Conservation (phyloP, 2,797 vertebrate species). For the Smutsia gigantea region DNA sequence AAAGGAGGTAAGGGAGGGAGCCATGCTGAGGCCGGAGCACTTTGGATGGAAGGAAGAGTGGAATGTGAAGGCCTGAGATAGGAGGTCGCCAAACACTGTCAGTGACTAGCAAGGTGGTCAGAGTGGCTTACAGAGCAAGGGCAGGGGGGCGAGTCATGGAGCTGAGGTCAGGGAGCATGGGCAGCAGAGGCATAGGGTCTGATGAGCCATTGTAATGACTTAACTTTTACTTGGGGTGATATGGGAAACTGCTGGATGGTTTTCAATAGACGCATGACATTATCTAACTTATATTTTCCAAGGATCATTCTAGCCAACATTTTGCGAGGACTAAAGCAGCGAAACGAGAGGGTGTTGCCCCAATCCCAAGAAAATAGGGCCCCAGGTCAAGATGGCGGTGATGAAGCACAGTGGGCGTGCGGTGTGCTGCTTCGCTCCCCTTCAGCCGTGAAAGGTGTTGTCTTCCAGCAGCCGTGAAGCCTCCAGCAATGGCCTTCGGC, state of each 20-base stretch:
- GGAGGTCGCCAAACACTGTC: neutral
- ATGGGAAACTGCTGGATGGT: neutral
- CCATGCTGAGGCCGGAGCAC: neutral
- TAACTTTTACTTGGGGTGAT: neutral
- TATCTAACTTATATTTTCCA: neutral
- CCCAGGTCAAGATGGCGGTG: neutral
- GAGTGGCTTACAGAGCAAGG: neutral
- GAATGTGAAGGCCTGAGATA: neutral
- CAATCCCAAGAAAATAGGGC: neutral
- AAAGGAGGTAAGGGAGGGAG: neutral
- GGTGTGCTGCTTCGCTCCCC: neutral
- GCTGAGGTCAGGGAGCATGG: neutral
- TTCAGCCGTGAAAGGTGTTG: neutral
- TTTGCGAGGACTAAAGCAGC: neutral
- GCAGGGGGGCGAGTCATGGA: neutral
- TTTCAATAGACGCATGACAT: neutral
- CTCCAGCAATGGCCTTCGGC: neutral
- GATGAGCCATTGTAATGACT: neutral
- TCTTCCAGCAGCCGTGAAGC: neutral
- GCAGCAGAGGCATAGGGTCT: neutral
- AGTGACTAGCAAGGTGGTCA: neutral
- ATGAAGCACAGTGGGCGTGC: rapidly evolving
- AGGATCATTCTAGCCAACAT: neutral
- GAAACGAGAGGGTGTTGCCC: no score
- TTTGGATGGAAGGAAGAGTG: neutral